These are phyloP conservation scores for Clanis bilineata DNA, from an alignment of 2,888 invertebrate species.

Conservation along the genomic window DNA sequence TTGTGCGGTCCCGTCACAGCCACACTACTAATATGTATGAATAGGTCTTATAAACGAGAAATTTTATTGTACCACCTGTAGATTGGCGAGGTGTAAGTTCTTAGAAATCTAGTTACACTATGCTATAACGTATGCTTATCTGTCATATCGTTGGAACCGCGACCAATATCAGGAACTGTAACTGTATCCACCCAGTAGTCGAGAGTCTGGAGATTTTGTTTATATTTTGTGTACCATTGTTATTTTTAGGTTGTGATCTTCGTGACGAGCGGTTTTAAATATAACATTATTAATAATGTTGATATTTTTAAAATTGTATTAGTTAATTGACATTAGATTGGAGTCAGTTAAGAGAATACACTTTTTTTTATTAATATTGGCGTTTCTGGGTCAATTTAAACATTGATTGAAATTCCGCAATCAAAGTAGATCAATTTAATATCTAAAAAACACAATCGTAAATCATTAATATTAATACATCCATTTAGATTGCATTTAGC, in stretches of 20 bases:
- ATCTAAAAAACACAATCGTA: neutral
- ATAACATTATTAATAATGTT: neutral
- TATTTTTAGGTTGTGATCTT: constrained; percentile 36
- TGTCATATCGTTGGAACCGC: constrained; percentile 54
- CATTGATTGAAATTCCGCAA: neutral
- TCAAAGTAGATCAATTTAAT: neutral
- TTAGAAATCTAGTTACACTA: constrained; percentile 8
- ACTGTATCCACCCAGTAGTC: constrained; percentile 40
- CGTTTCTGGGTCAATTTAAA: neutral
- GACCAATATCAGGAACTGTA: constrained; percentile 50
- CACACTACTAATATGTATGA: too few species aligned
- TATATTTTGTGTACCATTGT: constrained; percentile 63
- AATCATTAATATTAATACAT: neutral
- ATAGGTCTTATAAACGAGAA: too few species aligned
- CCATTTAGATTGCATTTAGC: neutral
- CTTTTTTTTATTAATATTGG: neutral
- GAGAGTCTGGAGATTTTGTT: constrained; percentile 51
- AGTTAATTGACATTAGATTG: neutral
- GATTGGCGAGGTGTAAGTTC: constrained; percentile 7
- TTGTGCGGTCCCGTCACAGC: too few species aligned
- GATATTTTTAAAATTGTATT: neutral
- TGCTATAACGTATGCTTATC: constrained; percentile 12
- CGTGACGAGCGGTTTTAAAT: constrained; percentile 21
- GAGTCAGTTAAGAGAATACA: neutral
- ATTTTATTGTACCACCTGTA: neutral